Percentiles rank a stretch among this genome's conserved stretches.
Evolutionary conservation across 2,113 vertebrate species (phyloP).

Genomic region (Microcebus griseorufus): DNA sequence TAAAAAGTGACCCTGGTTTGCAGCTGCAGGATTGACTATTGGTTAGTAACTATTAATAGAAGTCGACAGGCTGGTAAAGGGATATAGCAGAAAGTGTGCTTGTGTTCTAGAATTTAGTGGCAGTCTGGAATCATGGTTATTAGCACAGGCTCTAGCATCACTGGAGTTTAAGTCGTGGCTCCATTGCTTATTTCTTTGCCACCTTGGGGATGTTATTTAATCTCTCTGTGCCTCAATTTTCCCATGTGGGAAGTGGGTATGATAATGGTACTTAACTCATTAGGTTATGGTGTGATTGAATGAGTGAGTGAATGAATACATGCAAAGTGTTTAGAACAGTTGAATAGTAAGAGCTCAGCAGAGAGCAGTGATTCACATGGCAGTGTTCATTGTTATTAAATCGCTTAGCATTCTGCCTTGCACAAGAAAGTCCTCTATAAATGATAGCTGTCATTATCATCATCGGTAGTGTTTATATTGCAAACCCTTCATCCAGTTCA

Average conservation of each 20-base stretch:
- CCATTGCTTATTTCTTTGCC: neutral
- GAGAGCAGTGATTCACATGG: neutral
- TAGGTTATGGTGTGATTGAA: neutral
- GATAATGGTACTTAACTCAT: neutral
- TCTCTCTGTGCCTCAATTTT: neutral
- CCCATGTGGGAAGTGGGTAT: slow-evolving; percentile 5
- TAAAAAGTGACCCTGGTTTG: neutral
- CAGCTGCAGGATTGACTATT: neutral
- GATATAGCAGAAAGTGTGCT: neutral
- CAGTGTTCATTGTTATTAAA: neutral
- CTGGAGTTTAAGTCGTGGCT: neutral
- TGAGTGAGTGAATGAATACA: slow-evolving; percentile 7
- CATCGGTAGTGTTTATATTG: neutral
- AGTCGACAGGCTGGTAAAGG: neutral
- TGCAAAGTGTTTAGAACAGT: neutral
- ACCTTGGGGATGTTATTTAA: neutral
- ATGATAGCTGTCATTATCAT: neutral
- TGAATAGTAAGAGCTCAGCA: neutral
- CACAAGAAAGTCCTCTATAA: neutral
- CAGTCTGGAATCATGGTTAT: neutral
- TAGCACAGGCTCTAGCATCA: neutral
- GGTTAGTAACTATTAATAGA: neutral
- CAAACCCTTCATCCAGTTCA: neutral
- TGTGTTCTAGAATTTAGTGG: neutral
- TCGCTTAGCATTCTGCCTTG: neutral